These are phyloP conservation scores for Rhagonycha fulva DNA, from an alignment of 2,888 invertebrate genomes.

Conservation along the genomic window DNA sequence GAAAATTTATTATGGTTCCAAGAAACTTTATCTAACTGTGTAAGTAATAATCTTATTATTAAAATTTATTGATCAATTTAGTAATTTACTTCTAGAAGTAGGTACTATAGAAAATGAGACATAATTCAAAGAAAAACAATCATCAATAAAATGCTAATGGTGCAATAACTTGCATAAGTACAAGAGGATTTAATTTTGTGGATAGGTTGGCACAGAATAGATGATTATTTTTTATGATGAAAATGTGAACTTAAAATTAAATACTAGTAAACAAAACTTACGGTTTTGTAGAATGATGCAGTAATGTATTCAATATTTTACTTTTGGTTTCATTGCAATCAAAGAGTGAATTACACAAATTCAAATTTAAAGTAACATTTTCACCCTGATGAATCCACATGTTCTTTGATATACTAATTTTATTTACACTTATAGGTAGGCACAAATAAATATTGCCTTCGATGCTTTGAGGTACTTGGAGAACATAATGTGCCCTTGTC, in stretches of 20 bases:
- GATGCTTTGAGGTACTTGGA: constrained; percentile 44
- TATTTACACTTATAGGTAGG: constrained; percentile 38
- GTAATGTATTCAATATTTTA: background rate
- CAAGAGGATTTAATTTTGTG: background rate
- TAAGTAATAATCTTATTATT: background rate
- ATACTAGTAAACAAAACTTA: background rate
- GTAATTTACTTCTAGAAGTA: background rate
- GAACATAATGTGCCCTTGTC: constrained; percentile 41
- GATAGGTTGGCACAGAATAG: too few relatives aligned
- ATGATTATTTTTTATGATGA: too few relatives aligned
- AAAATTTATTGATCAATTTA: background rate
- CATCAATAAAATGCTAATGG: background rate
- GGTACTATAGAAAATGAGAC: background rate
- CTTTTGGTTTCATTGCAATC: background rate
- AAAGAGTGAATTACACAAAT: background rate
- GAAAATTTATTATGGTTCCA: background rate
- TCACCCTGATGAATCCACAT: constrained; percentile 61
- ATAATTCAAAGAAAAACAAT: background rate
- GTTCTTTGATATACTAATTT: background rate
- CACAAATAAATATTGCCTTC: constrained; percentile 49
- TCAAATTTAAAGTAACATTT: constrained; percentile 44
- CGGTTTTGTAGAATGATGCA: background rate
- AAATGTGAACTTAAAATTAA: too few relatives aligned
- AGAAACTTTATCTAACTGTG: background rate
- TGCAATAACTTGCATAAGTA: background rate